Base-by-base conservation (phyloP, 2,888 invertebrate genomes). In the Pyrochroa serraticornis region DNA sequence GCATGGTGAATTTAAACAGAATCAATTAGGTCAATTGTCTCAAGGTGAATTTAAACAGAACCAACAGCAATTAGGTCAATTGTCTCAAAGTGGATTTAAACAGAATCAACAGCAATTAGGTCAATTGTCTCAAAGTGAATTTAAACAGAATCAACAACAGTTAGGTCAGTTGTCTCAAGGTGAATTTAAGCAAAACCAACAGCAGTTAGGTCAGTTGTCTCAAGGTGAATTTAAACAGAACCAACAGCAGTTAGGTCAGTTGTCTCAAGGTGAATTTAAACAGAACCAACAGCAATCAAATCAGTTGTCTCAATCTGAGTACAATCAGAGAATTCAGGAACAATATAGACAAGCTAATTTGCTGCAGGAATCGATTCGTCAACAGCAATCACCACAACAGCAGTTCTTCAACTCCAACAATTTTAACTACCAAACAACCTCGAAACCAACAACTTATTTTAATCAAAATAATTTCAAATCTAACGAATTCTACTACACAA, bases 321-420 rank as follows among this genome's bases (percentile, higher is more conserved):
- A 10, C 74, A 82, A n/a, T 81, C 82, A 73, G 67, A 76, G 31
- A 82, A 82, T 67, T 62, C 65, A 67, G 61, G 75, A 73, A 50
- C 75, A 75, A 45, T 49, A 60, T 34, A 44, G 54, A 2, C 58
- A 64, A 58, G 60, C 67, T 8, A 63, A 57, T 44, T 43, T 36
- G 14, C 33, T 61, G 6, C 62, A 64, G 54, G 62, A 65, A 39
- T 58, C 48, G 8, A 62, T 65, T 7, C 51, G 62, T 12, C 56
- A 60, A 7, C 41, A 37, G 2, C 31, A 43, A 34, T 3, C 12
- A 46, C 9, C 46, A 39, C 22, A 22, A 5, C 3, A 22, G 7
- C 33, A 45, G 6, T 39, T 43, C 7, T 46, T 34, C 45, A 54
- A 47, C 36, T 41, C 32, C 35, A 35, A 35, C 35, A 9, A 42